Evolutionary conservation across 2,113 vertebrate species (phyloP), one percentile per base, ranked within the genome.

Genomic region (Antennarius striatus): DNA sequence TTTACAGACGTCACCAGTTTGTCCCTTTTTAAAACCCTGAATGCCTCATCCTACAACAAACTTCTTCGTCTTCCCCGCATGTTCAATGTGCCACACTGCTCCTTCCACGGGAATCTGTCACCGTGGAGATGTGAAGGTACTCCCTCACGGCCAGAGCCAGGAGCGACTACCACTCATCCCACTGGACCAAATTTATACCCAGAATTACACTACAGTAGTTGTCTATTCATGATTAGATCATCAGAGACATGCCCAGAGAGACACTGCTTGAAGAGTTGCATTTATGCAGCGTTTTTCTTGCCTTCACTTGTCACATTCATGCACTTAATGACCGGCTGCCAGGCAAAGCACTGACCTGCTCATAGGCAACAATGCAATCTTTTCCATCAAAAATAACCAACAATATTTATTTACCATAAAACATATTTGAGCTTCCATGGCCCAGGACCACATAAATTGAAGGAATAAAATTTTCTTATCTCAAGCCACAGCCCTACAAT

Each of bases 21-120:
- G 22, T 17, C 9, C 16, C 49, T 22, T 54, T 6, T 50, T 43
- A 17, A 3, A 54, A 49, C 17, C 12, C 4, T 8, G 1, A 11
- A 10, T 5, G 10, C 36, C 13, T 62, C 22, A 40, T 46, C 67
- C 50, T 14, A 14, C 42, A 62, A 17, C 22, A 54, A 11, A 57
- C 17, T 15, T 28, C n/a, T 60, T 49, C 46, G 7, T 68, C 56
- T 40, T 59, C 32, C 7, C 11, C 1, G 22, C 51, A 51, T 43
- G 15, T 14, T 45, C 39, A 57, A 42, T 56, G 40, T 47, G 46
- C 53, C 22, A 69, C 47, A 76, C 36, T 36, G 73, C 55, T 69
- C 30, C 80, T 87, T 86, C 85, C 79, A 79, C 61, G 79, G 89
- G 88, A 89, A 79, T 85, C 76, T 77, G 88, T 92, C 49, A 56